Evolutionary conservation across 1,140 invertebrate genomes (phyloP).

Genomic region (Drosophila guanche): DNA sequence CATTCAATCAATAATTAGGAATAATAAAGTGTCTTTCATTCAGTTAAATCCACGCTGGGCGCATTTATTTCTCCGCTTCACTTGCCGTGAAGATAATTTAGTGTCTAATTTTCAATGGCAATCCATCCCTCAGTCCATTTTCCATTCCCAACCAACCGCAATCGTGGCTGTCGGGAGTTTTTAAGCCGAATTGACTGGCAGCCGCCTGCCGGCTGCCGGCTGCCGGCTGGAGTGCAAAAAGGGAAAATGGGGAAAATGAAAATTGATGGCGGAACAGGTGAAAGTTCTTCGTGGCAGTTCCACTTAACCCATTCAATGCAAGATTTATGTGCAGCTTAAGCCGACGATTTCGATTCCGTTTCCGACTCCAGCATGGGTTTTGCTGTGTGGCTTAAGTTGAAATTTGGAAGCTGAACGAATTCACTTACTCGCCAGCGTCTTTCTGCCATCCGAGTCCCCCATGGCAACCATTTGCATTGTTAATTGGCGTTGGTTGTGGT

Average conservation of each 20-base stretch:
- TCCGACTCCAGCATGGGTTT: conserved; percentile 1
- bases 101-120: conserved; percentile 14
- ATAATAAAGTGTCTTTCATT: no score
- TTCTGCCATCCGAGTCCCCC: neutral
- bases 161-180: conserved; percentile 31
- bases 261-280: conserved; percentile 73
- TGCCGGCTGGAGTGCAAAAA: conserved; percentile 32
- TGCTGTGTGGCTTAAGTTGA: conserved; percentile 6
- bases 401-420: conserved; percentile 17
- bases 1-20: no score
- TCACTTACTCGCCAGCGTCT: conserved; percentile 21
- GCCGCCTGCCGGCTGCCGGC: conserved; percentile 2
- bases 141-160: neutral
- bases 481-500: conserved; percentile 44
- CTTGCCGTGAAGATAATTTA: conserved; percentile 7
- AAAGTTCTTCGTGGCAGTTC: conserved; percentile 47
- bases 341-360: conserved; percentile 11
- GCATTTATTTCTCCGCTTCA: no score
- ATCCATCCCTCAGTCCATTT: neutral
- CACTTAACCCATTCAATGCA: conserved; percentile 27
- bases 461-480: conserved; percentile 45
- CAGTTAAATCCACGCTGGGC: no score
- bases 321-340: conserved; percentile 58
- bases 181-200: conserved; percentile 72
- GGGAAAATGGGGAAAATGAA: conserved; percentile 28